Evolutionary conservation across 2,888 invertebrate species (phyloP), one percentile per base, ranked within the genome.

Genomic region (Oligia strigilis): DNA sequence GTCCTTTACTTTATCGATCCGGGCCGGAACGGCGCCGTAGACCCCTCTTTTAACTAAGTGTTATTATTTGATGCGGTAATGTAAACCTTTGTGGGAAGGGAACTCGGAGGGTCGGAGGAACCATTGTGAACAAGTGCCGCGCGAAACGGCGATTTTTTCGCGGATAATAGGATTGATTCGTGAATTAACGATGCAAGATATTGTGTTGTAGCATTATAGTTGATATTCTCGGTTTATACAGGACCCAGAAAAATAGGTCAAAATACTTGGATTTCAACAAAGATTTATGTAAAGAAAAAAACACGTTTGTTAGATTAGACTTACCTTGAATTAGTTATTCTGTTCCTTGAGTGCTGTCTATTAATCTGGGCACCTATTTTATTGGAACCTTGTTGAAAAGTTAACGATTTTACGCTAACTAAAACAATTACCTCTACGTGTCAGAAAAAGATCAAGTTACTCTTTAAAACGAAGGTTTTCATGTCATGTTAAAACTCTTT

Each of bases 51-150:
- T 90, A 90, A 89, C 91, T 90, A 91, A 92, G 92, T 92, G 92
- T 94, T 94, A 94, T 94, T 95, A 93, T 95, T 95, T 94, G 93
- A 94, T 93, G 94, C 92, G 94, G 93, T 94, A 93, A 92, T 93
- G 93, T 93, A 92, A 90, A 91, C 92, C 92, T 92, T 92, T 90
- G 91, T 91, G 83, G 85, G 60, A 83, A 86, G 90, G 81, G 85
- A 84, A 87, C 87, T 88, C 81, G 90, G 60, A 77, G 91, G 91
- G 90, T 79, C 71, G 74, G 81, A 81, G 83, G 81, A 79, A 72
- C 80, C 81, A 86, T 87, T 82, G 90, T 88, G 87, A 70, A n/a
- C 60, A 74, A 89, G 90, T 81, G 82, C 73, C 75, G 80, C 77
- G 77, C 79, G 55, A 81, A 82, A 72, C 40, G 70, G 74, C 73